A percentile compares a stretch with the other conserved stretches of the same genome.
Evolutionary conservation across 1,140 invertebrate species (phyloP).

Genomic region (Drosophila pandora): DNA sequence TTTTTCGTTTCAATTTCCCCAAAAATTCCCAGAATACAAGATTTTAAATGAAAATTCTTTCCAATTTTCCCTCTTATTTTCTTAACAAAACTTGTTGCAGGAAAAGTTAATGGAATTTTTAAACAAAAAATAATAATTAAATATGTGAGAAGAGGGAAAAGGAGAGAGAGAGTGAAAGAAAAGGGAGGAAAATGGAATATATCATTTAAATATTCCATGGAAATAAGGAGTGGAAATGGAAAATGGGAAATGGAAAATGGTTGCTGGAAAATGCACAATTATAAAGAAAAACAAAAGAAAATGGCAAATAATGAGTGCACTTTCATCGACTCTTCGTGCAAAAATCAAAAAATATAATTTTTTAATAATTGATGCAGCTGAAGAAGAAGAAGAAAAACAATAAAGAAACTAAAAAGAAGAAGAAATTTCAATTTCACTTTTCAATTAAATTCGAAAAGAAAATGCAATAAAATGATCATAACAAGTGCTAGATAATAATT

Average conservation of each 20-base stretch:
- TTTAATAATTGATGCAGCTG: slow-evolving; percentile 62
- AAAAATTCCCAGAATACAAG: not conserved
- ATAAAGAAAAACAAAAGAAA: slow-evolving; percentile 30
- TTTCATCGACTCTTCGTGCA: slow-evolving; percentile 32
- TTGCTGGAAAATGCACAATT: slow-evolving; percentile 14
- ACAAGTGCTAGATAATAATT: slow-evolving; percentile 1
- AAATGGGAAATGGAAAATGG: slow-evolving; percentile 3
- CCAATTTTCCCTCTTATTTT: not conserved
- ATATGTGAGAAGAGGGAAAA: no score
- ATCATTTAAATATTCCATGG: slow-evolving; percentile 45
- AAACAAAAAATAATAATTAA: not conserved
- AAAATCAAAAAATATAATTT: slow-evolving; percentile 57
- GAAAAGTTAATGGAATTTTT: slow-evolving; percentile 37
- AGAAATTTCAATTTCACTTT: slow-evolving; percentile 72
- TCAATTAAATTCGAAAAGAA: slow-evolving; percentile 55
- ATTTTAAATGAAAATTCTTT: not conserved
- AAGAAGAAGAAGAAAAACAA: slow-evolving; percentile 28
- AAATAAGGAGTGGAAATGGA: slow-evolving; percentile 32
- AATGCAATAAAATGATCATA: slow-evolving; percentile 13
- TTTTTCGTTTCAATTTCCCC: no score
- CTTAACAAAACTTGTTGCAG: not conserved
- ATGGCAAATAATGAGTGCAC: slow-evolving; percentile 40
- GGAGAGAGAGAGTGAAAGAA: not conserved
- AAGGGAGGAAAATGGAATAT: not conserved
- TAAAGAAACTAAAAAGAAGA: slow-evolving; percentile 26